These are phyloP conservation scores for Spilarctia lutea DNA, from an alignment of 2,888 invertebrate species.

Conservation along the genomic window DNA sequence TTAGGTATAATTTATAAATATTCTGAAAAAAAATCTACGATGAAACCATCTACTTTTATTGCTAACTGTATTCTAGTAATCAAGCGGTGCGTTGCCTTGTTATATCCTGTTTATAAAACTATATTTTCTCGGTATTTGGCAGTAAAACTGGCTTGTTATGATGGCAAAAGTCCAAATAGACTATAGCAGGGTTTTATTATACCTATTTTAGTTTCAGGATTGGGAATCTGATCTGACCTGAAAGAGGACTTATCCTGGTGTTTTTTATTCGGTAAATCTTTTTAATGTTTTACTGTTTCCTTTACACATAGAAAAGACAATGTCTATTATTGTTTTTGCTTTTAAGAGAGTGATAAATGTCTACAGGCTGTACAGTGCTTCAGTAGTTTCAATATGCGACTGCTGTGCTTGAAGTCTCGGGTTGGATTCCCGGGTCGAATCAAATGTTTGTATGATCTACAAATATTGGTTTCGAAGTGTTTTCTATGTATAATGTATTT, in stretches of 20 bases:
- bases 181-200: constrained; percentile 32
- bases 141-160: constrained; percentile 35
- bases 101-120: constrained; percentile 37
- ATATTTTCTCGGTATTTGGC: constrained; percentile 21
- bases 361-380: background rate
- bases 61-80: background rate
- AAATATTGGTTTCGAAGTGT: too few relatives aligned
- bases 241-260: background rate
- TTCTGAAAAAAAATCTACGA: background rate
- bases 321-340: background rate
- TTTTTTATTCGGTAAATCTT: background rate
- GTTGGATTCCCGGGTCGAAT: too few relatives aligned
- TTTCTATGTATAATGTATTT: too few relatives aligned
- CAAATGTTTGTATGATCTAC: too few relatives aligned
- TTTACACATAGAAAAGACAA: background rate
- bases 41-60: background rate
- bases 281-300: background rate
- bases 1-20: background rate
- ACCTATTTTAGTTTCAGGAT: constrained; percentile 27
- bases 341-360: background rate
- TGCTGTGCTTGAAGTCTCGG: too few relatives aligned
- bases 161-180: constrained; percentile 30
- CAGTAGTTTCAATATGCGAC: too few relatives aligned
- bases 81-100: constrained; percentile 9
- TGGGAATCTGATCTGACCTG: background rate